phyloP scores from a whole-genome alignment of 2,797 vertebrate species.

The Allobates femoralis region DNA sequence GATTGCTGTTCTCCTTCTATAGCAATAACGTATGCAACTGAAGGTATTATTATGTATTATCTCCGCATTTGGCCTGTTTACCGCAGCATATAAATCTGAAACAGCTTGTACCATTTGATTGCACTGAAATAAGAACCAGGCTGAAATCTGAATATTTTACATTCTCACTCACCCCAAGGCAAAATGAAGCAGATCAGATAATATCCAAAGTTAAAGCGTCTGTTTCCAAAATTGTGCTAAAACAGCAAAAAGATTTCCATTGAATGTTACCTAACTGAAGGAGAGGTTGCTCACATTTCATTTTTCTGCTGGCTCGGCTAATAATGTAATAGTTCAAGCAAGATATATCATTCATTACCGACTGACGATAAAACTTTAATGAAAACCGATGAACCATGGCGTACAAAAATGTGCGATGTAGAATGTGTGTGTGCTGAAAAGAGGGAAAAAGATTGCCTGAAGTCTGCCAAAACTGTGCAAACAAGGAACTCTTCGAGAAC shows the following conservation, averaged over 20 bases:
- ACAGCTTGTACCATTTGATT: constrained; percentile 48
- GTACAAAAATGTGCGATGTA: constrained; percentile 5
- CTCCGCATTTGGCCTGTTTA: constrained; percentile 20
- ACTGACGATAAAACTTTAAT: constrained; percentile 29
- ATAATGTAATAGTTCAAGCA: constrained; percentile 17
- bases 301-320: constrained; percentile 17
- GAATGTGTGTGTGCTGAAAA: not conserved
- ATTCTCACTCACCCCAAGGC: constrained; percentile 14
- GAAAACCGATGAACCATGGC: constrained; percentile 24
- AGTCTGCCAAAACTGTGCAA: not conserved
- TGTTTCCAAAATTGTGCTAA: constrained; percentile 29
- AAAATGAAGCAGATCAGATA: constrained; percentile 48
- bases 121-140: constrained; percentile 24
- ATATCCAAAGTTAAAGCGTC: constrained; percentile 20
- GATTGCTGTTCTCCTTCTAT: constrained; percentile 25
- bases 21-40: constrained; percentile 28
- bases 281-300: constrained; percentile 33
- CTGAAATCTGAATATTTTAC: constrained; percentile 28
- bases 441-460: not conserved
- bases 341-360: constrained; percentile 29
- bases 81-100: constrained; percentile 43
- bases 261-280: constrained; percentile 37
- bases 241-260: constrained; percentile 41
- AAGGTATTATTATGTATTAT: constrained; percentile 45
- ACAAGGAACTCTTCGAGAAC: not conserved